Evolutionary conservation across 2,888 invertebrate genomes (phyloP), one percentile per base, ranked within the genome.

Genomic region (Caenorhabditis doughertyi): DNA sequence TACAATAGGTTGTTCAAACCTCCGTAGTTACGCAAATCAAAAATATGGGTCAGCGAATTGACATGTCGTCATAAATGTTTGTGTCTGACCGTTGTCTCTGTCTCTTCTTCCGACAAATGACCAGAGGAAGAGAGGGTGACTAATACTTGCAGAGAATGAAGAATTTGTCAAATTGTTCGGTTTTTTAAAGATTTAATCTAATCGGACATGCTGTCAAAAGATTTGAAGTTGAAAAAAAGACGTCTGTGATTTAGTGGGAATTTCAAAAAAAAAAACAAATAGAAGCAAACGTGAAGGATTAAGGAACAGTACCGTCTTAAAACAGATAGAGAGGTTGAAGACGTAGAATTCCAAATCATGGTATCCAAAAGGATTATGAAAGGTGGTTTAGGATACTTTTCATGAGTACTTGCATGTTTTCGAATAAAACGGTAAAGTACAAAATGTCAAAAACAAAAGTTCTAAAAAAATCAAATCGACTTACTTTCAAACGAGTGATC

Each of bases 401-500:
- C n/a, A n/a, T n/a, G n/a, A n/a, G n/a, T n/a, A n/a, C n/a, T n/a
- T n/a, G n/a, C 4, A 32, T 32, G 32, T 32, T 32, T 32, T 32
- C 32, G 5, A 32, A 32, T 32, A 32, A 32, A 32, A 32, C n/a
- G 32, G 5, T 9, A 32, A 32, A 32, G 4, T 9, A 32, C 5
- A 32, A 32, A 32, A 32, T n/a, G n/a, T n/a, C n/a, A n/a, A n/a
- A n/a, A n/a, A n/a, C n/a, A n/a, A n/a, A n/a, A n/a, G n/a, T 39
- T 39, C 39, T 39, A 39, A 13, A 39, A 39, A 39, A 16, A 42
- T 18, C n/a, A 39, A 68, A 2, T 1, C n/a, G 42, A 92, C 94
- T 94, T 93, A 97, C 97, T 97, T 94, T 97, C 96, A 93, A 99
- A 98, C 93, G 97, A 96, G 68, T 97, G 96, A 70, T 97, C 96